Percentiles rank a stretch among this genome's conserved stretches.
These are phyloP conservation scores for Caenorhabditis afra DNA, from an alignment of 2,888 invertebrate species.

Conservation along the genomic window DNA sequence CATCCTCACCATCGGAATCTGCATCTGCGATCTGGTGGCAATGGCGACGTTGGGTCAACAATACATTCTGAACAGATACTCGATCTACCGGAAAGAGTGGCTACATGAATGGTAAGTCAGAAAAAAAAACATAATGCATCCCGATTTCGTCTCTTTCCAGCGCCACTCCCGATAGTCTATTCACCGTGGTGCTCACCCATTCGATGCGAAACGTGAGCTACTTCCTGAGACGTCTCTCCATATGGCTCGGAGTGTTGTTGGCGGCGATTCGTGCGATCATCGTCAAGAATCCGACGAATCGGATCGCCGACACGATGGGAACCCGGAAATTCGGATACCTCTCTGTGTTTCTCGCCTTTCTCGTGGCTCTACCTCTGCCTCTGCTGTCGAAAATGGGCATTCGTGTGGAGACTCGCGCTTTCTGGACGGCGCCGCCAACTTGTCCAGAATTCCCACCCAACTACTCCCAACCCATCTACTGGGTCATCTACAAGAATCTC, in stretches of 20 bases:
- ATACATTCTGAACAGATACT: too few relatives aligned
- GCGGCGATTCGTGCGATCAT: not conserved
- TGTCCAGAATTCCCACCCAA: not conserved
- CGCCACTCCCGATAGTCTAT: not conserved
- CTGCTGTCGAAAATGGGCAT: not conserved
- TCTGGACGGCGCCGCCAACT: not conserved
- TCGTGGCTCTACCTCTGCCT: not conserved
- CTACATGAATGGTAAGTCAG: not conserved
- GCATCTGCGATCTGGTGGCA: not conserved
- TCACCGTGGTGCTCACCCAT: too few relatives aligned
- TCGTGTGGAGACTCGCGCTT: not conserved
- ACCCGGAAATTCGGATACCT: not conserved
- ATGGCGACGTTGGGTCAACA: too few relatives aligned
- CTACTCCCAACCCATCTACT: not conserved
- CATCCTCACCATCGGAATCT: conserved; percentile 4
- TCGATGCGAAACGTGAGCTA: not conserved
- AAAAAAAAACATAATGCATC: not conserved
- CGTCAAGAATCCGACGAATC: not conserved
- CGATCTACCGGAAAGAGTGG: too few relatives aligned
- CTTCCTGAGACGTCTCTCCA: not conserved
- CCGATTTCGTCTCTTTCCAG: not conserved
- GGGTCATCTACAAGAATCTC: not conserved
- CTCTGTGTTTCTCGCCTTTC: not conserved
- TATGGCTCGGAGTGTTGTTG: conserved; percentile 2
- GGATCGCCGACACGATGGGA: not conserved